Base-by-base conservation (phyloP, 2,888 invertebrate species). In the Acronicta leporina region DNA sequence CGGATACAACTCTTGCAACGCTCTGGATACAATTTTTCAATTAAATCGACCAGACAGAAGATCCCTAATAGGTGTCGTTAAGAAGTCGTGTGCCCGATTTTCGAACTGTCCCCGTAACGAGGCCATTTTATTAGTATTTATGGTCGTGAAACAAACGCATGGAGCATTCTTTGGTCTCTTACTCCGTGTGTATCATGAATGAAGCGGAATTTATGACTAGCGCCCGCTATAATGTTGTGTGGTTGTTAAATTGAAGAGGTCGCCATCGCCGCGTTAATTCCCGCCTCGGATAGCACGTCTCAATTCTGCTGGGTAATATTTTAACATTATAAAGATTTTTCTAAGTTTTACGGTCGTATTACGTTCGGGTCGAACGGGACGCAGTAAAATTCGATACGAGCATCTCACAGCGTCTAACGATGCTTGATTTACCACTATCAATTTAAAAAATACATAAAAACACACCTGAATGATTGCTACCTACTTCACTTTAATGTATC, bases 51-150 rank as follows among this genome's bases (percentile, higher is more conserved):
- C 92, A 92, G 94, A 94, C 94, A 91, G 88, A 92, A 92, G 92
- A 92, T 92, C 92, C 92, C 91, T 94, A 94, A 94, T 94, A 93
- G 94, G 94, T 94, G 93, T 92, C 92, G 93, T 94, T 94, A 94
- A 94, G 92, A 89, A 93, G 92, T 91, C 92, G 91, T 92, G 93
- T 92, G 93, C 93, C 92, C 91, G 94, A 94, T 94, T 93, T 93
- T 94, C 91, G 92, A 92, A 89, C 87, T 89, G 92, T 90, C 92
- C 89, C 88, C 85, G 90, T 92, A 92, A 93, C 93, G 92, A 93
- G 93, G 88, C 82, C 88, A 83, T 89, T 94, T 94, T 94, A 93
- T 93, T 93, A 89, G 92, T 92, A 93, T 93, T 94, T 94, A 93
- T 93, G 90, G 89, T 84, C 87, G 87, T 83, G 89, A 90, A 90